phyloP scores from a whole-genome alignment of 2,888 invertebrate species.

The Plagodis pulveraria region DNA sequence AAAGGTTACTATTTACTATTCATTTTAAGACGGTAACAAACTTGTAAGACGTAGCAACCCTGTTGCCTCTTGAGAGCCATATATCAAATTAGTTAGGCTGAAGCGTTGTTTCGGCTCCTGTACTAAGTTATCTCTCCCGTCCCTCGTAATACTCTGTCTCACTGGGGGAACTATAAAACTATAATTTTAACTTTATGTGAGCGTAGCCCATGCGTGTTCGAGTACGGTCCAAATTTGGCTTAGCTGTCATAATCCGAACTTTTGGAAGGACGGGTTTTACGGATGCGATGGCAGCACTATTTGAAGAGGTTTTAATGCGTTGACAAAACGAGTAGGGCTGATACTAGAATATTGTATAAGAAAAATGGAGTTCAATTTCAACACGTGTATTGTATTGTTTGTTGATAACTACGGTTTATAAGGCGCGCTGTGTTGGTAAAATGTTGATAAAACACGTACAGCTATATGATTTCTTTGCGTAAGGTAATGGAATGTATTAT shows the following conservation, averaged over 20 bases:
- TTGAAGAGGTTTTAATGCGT: no score
- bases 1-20: no score
- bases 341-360: no score
- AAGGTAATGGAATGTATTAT: no score
- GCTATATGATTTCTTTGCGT: no score
- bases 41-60: constrained; percentile 44
- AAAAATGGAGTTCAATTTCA: no score
- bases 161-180: constrained; percentile 38
- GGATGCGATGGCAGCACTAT: not conserved
- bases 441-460: no score
- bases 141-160: constrained; percentile 27
- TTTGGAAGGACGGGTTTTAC: not conserved
- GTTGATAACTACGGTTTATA: no score
- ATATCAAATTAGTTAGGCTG: constrained; percentile 64
- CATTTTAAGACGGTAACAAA: not conserved
- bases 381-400: no score
- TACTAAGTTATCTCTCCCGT: constrained; percentile 53
- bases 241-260: not conserved
- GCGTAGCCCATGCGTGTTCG: constrained; percentile 3
- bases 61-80: constrained; percentile 51
- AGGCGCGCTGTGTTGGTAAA: no score
- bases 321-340: no score
- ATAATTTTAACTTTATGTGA: constrained; percentile 25
- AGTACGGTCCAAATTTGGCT: constrained; percentile 7
- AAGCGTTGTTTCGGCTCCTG: constrained; percentile 43